A percentile compares a stretch with the other conserved stretches of the same genome.
These are phyloP conservation scores for Silurus asotus DNA, from an alignment of 2,113 vertebrate species.

Conservation along the genomic window DNA sequence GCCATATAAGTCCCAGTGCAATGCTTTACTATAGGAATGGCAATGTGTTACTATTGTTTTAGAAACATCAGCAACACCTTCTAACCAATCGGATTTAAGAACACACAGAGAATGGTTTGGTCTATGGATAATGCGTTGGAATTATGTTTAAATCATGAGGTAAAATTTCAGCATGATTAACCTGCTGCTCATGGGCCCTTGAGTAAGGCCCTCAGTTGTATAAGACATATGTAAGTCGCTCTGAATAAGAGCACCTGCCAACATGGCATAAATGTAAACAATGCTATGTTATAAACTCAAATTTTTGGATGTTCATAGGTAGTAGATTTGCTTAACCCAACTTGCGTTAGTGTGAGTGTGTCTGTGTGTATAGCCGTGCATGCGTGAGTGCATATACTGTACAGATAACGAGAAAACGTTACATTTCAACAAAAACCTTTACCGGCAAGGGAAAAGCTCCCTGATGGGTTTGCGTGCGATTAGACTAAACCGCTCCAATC, in stretches of 20 bases:
- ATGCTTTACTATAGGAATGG: background rate
- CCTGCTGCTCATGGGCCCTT: too few species aligned
- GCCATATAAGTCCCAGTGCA: background rate
- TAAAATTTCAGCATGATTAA: too few species aligned
- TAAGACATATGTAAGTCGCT: too few species aligned
- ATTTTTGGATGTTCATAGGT: background rate
- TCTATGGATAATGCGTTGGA: too few species aligned
- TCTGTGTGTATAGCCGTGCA: background rate
- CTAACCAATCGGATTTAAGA: background rate
- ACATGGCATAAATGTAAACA: too few species aligned
- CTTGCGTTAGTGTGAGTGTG: background rate
- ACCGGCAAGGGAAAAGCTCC: background rate
- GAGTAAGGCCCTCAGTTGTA: too few species aligned
- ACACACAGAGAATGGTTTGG: background rate
- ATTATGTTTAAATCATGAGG: too few species aligned
- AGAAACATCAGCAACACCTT: background rate
- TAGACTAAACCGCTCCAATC: background rate
- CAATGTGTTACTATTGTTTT: background rate
- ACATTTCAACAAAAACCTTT: background rate
- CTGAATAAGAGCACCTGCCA: too few species aligned
- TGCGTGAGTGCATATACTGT: background rate
- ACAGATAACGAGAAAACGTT: background rate
- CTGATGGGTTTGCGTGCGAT: background rate
- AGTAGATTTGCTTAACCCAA: background rate
- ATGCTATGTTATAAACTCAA: background rate